phyloP scores from a whole-genome alignment of 2,797 vertebrate genomes.

The Peromyscus nudipes region DNA sequence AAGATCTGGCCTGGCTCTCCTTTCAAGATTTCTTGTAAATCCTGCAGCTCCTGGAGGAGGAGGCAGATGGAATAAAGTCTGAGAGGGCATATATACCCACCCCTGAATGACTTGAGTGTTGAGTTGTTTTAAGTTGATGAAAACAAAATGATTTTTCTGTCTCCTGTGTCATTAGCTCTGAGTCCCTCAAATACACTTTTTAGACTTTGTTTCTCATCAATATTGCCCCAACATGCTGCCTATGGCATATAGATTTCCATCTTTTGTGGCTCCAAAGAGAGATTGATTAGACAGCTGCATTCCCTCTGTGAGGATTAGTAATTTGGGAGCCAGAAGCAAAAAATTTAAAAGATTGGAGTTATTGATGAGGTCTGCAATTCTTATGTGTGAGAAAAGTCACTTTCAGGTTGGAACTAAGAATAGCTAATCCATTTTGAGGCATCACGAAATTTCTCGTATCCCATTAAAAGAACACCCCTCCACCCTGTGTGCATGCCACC shows the following conservation, averaged over 20 bases:
- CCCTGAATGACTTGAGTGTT: neutral
- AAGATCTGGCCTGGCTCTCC: neutral
- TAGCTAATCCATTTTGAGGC: slow-evolving; percentile 7
- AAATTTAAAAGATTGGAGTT: slow-evolving; percentile 31
- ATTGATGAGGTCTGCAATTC: slow-evolving; percentile 1
- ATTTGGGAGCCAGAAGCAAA: slow-evolving; percentile 34
- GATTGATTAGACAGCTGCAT: neutral
- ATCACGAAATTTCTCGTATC: neutral
- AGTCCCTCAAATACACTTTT: slow-evolving; percentile 30
- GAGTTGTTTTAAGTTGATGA: neutral
- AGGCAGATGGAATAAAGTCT: neutral
- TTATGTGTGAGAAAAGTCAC: slow-evolving; percentile 56
- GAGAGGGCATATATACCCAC: neutral
- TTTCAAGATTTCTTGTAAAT: neutral
- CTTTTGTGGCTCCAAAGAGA: slow-evolving; percentile 29
- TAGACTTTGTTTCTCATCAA: neutral
- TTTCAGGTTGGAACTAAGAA: slow-evolving; percentile 59
- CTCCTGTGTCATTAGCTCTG: neutral
- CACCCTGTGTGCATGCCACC: neutral
- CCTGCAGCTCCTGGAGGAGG: neutral
- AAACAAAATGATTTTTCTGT: slow-evolving; percentile 19
- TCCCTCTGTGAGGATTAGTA: slow-evolving; percentile 52
- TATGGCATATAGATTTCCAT: slow-evolving; percentile 17
- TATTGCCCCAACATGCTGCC: neutral
- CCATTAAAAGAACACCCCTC: neutral